Evolutionary conservation across 2,113 vertebrate species (phyloP).

Genomic region (Polypterus bichir): DNA sequence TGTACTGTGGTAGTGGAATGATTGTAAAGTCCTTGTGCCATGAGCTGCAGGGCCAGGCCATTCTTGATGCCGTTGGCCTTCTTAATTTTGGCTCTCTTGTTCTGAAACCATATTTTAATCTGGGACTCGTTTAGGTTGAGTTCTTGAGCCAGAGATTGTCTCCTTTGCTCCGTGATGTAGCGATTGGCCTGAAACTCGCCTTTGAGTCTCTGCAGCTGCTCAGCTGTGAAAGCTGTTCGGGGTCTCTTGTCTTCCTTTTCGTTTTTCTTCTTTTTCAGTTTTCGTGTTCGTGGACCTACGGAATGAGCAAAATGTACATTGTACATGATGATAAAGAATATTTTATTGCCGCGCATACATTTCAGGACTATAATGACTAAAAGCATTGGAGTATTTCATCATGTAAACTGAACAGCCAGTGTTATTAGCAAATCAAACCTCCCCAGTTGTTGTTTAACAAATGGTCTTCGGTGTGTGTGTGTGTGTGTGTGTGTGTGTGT

Average conservation of each 20-base stretch:
- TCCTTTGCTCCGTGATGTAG: conserved; percentile 80
- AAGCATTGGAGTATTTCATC: no score
- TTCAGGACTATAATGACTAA: no score
- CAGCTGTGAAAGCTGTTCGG: conserved; percentile 78
- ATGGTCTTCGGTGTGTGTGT: no score
- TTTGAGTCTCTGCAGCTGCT: conserved; percentile 83
- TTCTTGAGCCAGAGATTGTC: conserved; percentile 76
- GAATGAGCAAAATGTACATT: not conserved
- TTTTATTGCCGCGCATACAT: no score
- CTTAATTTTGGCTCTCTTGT: conserved; percentile 83
- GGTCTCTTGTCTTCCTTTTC: conserved; percentile 84
- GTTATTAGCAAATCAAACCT: no score
- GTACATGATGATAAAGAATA: no score
- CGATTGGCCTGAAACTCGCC: conserved; percentile 80
- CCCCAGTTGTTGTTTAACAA: no score
- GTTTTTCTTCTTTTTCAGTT: conserved; percentile 91
- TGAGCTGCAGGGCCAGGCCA: conserved; percentile 75
- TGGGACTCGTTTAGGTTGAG: conserved; percentile 83
- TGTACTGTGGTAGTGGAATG: conserved; percentile 87
- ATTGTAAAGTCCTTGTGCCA: conserved; percentile 89
- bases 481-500: no score
- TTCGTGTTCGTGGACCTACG: conserved; percentile 91
- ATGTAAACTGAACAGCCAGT: no score
- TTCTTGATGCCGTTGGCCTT: conserved; percentile 79
- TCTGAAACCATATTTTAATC: conserved; percentile 90